phyloP scores from a whole-genome alignment of 2,888 invertebrate genomes.

The Ormyrus thymus region DNA sequence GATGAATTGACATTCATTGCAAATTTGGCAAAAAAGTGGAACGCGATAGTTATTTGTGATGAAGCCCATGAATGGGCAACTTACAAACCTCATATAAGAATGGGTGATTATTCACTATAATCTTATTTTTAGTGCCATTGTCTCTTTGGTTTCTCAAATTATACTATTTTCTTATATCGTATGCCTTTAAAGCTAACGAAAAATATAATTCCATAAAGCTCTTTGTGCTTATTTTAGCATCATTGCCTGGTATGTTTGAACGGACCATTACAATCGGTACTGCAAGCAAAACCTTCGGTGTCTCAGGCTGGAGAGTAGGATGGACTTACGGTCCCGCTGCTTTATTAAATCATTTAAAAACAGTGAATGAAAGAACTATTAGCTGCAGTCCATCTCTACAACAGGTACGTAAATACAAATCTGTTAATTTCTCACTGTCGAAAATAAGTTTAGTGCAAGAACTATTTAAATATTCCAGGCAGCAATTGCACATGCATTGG shows the following conservation, averaged over 20 bases:
- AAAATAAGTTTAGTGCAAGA: too few species aligned
- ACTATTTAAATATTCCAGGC: not conserved
- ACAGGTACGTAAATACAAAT: too few species aligned
- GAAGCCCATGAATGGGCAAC: slow-evolving; percentile 99
- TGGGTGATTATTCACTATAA: slow-evolving; percentile 79
- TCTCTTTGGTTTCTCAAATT: not conserved
- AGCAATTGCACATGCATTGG: slow-evolving; percentile 1
- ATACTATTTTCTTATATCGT: not conserved
- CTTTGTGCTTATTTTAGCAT: slow-evolving; percentile 77
- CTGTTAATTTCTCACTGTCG: too few species aligned
- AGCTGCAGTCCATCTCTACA: too few species aligned
- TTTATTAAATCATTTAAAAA: not conserved
- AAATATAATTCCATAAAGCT: not conserved
- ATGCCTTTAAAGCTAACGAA: not conserved
- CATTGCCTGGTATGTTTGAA: slow-evolving; percentile 97
- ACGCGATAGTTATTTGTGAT: slow-evolving; percentile 93
- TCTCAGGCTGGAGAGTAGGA: slow-evolving; percentile 97
- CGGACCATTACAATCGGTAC: slow-evolving; percentile 97
- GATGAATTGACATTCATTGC: slow-evolving; percentile 87
- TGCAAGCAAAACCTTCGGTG: slow-evolving; percentile 97
- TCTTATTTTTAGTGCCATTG: not conserved
- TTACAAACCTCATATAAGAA: slow-evolving; percentile 91
- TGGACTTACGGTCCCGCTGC: slow-evolving; percentile 90
- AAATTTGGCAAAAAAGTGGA: slow-evolving; percentile 91
- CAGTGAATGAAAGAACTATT: not conserved